phyloP scores from a whole-genome alignment of 1,140 invertebrate species.

The Dendroctonus valens region DNA sequence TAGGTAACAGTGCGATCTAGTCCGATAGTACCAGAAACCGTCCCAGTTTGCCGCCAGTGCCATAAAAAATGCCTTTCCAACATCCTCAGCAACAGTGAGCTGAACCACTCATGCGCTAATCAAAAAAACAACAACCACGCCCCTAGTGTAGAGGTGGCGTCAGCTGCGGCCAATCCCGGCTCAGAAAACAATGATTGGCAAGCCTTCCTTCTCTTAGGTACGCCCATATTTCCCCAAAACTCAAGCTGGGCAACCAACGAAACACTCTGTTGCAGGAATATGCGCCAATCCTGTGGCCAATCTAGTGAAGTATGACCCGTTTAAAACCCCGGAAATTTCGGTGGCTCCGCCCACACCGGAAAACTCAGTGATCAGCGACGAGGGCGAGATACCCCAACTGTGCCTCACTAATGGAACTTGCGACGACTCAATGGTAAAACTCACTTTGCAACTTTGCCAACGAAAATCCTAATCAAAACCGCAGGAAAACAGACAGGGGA shows the following conservation, averaged over 20 bases:
- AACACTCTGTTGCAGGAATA: slow-evolving; percentile 13
- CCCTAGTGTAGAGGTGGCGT: not conserved
- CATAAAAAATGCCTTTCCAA: slow-evolving; percentile 68
- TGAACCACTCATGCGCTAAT: slow-evolving; percentile 10
- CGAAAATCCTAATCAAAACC: too few species aligned
- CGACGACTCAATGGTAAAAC: slow-evolving; percentile 3
- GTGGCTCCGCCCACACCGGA: slow-evolving; percentile 75
- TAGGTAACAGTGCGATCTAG: slow-evolving; percentile 69
- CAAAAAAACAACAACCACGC: slow-evolving; percentile 6
- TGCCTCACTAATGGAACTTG: slow-evolving; percentile 11
- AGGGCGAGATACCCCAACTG: not conserved
- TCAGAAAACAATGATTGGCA: slow-evolving; percentile 54
- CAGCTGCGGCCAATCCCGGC: not conserved
- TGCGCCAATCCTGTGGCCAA: slow-evolving; percentile 60
- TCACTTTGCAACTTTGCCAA: too few species aligned
- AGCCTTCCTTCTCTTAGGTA: slow-evolving; percentile 64
- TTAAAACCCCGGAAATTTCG: slow-evolving; percentile 63
- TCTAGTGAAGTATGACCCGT: slow-evolving; percentile 61
- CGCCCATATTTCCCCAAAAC: slow-evolving; percentile 34
- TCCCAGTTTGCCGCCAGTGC: slow-evolving; percentile 67
- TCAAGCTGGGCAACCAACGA: not conserved
- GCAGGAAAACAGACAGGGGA: too few species aligned
- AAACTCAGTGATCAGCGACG: slow-evolving; percentile 33
- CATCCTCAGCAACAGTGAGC: slow-evolving; percentile 23
- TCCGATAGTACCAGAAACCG: slow-evolving; percentile 61